Evolutionary conservation across 2,797 vertebrate species (phyloP).

Genomic region (Bradypodion pumilum): DNA sequence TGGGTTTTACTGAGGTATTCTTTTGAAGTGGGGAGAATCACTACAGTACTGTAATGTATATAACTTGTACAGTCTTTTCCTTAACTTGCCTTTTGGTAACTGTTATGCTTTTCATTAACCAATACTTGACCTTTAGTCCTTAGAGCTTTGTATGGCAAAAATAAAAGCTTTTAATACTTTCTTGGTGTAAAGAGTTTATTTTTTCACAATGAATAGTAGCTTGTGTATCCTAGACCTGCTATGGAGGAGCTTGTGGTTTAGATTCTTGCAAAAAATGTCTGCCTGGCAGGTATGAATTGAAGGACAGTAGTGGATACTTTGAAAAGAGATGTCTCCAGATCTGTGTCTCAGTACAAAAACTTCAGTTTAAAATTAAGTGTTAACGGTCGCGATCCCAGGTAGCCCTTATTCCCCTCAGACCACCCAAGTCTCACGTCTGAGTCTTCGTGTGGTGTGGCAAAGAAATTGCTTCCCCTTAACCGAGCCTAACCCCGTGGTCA

Average conservation of each 20-base stretch:
- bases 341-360: not conserved
- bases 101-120: slow-evolving; percentile 76
- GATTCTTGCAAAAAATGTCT: not conserved
- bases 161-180: slow-evolving; percentile 79
- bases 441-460: too few relatives aligned
- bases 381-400: too few relatives aligned
- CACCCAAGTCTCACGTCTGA: too few relatives aligned
- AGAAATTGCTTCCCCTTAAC: too few relatives aligned
- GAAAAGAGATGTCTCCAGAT: not conserved
- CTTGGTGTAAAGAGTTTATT: slow-evolving; percentile 29
- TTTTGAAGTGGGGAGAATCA: not conserved
- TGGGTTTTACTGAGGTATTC: slow-evolving; percentile 18
- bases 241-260: not conserved
- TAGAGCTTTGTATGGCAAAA: slow-evolving; percentile 82
- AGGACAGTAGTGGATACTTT: not conserved
- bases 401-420: too few relatives aligned
- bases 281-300: not conserved
- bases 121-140: slow-evolving; percentile 78
- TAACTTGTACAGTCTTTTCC: slow-evolving; percentile 77
- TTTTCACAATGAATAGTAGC: not conserved
- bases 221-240: not conserved
- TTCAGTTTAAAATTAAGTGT: too few relatives aligned
- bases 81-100: slow-evolving; percentile 71
- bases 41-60: slow-evolving; percentile 73
- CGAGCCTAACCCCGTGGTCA: too few relatives aligned